phyloP scores from a whole-genome alignment of 2,113 vertebrate species.

The Amazona vittata region DNA sequence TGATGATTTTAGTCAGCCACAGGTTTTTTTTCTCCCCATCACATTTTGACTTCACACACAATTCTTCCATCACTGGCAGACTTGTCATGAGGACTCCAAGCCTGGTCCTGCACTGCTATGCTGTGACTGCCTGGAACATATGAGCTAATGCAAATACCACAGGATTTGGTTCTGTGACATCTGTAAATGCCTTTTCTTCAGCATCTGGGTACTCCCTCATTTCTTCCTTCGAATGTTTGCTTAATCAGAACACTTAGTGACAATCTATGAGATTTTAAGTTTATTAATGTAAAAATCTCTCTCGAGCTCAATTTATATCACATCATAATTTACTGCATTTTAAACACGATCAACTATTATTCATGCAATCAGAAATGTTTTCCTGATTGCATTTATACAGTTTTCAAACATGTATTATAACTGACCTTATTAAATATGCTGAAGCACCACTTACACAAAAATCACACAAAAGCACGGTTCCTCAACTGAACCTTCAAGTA shows the following conservation, averaged over 20 bases:
- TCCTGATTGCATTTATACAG: constrained; percentile 72
- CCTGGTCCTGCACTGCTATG: neutral
- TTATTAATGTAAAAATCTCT: constrained; percentile 69
- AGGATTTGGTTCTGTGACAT: neutral
- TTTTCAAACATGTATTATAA: constrained; percentile 76
- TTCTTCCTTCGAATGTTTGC: constrained; percentile 29
- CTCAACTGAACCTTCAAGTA: constrained; percentile 38
- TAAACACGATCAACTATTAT: constrained; percentile 72
- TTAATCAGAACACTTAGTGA: constrained; percentile 59
- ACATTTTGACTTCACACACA: neutral
- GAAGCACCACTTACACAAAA: constrained; percentile 61
- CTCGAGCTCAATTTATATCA: constrained; percentile 65
- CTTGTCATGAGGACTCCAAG: neutral
- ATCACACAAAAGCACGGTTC: constrained; percentile 59
- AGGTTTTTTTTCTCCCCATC: neutral
- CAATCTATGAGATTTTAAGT: constrained; percentile 52
- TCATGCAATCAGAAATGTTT: constrained; percentile 80
- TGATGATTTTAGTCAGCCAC: neutral
- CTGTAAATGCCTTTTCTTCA: neutral
- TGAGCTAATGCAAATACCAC: neutral
- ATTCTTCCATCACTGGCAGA: neutral
- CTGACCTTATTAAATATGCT: constrained; percentile 78
- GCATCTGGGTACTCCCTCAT: neutral
- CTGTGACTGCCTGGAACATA: neutral
- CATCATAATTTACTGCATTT: constrained; percentile 70